These are phyloP conservation scores for Drosophila parthenogenetica DNA, from an alignment of 2,888 invertebrate species.

Conservation along the genomic window DNA sequence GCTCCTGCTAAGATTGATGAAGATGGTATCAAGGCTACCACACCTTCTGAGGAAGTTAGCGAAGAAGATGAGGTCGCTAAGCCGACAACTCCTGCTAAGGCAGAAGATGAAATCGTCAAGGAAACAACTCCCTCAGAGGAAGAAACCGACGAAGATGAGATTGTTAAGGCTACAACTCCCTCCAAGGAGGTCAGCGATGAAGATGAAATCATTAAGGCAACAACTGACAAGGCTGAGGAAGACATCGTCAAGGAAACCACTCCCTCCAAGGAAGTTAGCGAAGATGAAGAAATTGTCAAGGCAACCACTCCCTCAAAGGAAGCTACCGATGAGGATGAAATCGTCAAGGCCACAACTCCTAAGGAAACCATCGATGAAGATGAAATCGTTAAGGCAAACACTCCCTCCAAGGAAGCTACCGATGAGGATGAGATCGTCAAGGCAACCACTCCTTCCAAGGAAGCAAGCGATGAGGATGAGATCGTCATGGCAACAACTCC, in stretches of 20 bases:
- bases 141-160: background rate
- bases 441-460: background rate
- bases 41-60: constrained; percentile 21
- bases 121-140: constrained; percentile 6
- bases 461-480: constrained; percentile 11
- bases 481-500: constrained; percentile 15
- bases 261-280: constrained; percentile 18
- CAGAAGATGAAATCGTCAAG: constrained; percentile 7
- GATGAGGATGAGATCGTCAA: constrained; percentile 6
- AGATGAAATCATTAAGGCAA: constrained; percentile 7
- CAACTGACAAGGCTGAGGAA: constrained; percentile 13
- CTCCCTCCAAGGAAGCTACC: constrained; percentile 1
- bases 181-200: constrained; percentile 4
- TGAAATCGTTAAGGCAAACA: constrained; percentile 1
- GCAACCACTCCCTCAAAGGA: background rate
- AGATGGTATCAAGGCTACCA: constrained; percentile 8
- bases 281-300: constrained; percentile 2
- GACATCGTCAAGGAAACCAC: constrained; percentile 16
- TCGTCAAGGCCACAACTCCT: constrained; percentile 13
- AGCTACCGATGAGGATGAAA: constrained; percentile 18
- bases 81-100: constrained; percentile 16
- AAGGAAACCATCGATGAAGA: constrained; percentile 3
- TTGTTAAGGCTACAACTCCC: constrained; percentile 6
- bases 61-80: constrained; percentile 23
- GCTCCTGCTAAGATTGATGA: constrained; percentile 21